Conservation (phyloP, 2,888 invertebrate genomes). For the Pheosia gnoma region DNA sequence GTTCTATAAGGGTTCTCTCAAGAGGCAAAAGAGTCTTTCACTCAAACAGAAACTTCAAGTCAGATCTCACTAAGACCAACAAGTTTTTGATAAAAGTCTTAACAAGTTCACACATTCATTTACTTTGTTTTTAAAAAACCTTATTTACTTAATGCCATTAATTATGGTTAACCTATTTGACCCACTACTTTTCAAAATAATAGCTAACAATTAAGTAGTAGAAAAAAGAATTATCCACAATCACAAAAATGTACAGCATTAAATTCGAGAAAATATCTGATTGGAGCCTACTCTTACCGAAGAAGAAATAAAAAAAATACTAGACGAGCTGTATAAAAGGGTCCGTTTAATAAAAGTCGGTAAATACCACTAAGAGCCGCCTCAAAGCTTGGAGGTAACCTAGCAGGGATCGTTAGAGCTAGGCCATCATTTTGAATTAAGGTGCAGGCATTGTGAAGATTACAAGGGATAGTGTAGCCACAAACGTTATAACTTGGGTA, state of each 20-base stretch:
- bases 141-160: too few relatives aligned
- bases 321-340: conserved; percentile 11
- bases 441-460: conserved; percentile 20
- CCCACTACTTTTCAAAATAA: too few relatives aligned
- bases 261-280: too few relatives aligned
- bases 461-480: conserved; percentile 19
- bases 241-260: too few relatives aligned
- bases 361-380: conserved; percentile 17
- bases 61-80: not conserved
- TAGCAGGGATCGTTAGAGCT: conserved; percentile 24
- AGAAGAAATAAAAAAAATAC: not conserved
- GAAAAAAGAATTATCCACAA: too few relatives aligned
- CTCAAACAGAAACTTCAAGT: conserved; percentile 16
- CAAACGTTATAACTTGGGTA: not conserved
- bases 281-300: too few relatives aligned
- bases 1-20: not conserved
- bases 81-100: not conserved
- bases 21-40: conserved; percentile 13
- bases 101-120: not conserved
- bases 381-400: conserved; percentile 30
- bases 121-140: too few relatives aligned
- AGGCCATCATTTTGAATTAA: conserved; percentile 28
- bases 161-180: too few relatives aligned
- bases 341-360: conserved; percentile 38
- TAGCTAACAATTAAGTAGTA: too few relatives aligned